phyloP scores from a whole-genome alignment of 2,888 invertebrate species.

The Meganola albula region DNA sequence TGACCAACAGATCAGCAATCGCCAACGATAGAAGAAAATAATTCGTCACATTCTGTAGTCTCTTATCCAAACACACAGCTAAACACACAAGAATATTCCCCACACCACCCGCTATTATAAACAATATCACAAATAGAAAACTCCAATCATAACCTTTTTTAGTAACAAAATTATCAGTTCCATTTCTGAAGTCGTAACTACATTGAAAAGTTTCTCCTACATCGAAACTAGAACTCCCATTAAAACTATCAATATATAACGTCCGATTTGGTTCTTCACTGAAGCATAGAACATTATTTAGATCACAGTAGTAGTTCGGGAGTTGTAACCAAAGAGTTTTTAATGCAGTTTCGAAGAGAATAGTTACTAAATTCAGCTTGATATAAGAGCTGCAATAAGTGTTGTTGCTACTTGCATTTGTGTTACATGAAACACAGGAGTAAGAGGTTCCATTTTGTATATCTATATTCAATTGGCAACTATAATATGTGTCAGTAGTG shows the following conservation, averaged over 20 bases:
- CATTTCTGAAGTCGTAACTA: conserved; percentile 52
- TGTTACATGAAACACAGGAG: conserved; percentile 51
- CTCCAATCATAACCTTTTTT: conserved; percentile 84
- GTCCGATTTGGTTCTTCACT: conserved; percentile 51
- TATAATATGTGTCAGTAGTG: conserved; percentile 36
- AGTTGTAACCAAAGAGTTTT: conserved; percentile 61
- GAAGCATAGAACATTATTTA: conserved; percentile 53
- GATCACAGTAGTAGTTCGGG: conserved; percentile 52
- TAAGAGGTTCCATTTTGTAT: conserved; percentile 70
- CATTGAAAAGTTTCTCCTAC: conserved; percentile 55
- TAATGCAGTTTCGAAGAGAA: conserved; percentile 60
- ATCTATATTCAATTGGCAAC: conserved; percentile 58
- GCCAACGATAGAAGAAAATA: conserved; percentile 96
- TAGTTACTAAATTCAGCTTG: conserved; percentile 58
- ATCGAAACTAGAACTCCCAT: conserved; percentile 33
- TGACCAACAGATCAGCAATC: conserved; percentile 95
- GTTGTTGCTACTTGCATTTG: conserved; percentile 47
- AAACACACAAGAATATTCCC: conserved; percentile 96
- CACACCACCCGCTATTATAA: conserved; percentile 91
- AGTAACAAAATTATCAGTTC: conserved; percentile 33
- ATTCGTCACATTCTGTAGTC: conserved; percentile 96
- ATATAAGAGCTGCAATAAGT: conserved; percentile 58
- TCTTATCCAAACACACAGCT: conserved; percentile 92
- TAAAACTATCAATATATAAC: conserved; percentile 48
- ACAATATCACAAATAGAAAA: conserved; percentile 88